A percentile compares a stretch with the other conserved stretches of the same genome.
These are phyloP conservation scores for Sebastes taczanowskii DNA, from an alignment of 2,797 vertebrate species.

Conservation along the genomic window DNA sequence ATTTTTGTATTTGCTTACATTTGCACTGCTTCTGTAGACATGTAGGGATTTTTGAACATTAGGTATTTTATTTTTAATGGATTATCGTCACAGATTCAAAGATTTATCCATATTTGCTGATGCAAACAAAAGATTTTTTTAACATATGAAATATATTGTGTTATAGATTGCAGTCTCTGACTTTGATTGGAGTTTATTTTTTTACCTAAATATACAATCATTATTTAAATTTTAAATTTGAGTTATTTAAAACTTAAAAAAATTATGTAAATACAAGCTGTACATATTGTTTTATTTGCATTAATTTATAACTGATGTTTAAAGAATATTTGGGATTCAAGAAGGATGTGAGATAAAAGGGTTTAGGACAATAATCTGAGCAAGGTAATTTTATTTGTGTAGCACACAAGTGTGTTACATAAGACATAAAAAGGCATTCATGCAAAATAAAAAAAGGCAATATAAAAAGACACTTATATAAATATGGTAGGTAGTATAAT, in stretches of 20 bases:
- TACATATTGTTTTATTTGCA: not conserved
- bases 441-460: not conserved
- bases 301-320: not conserved
- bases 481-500: not conserved
- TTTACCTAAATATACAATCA: not conserved
- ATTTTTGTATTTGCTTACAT: slow-evolving; percentile 26
- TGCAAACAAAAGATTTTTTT: not conserved
- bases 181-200: no score
- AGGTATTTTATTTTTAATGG: slow-evolving; percentile 1
- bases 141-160: not conserved
- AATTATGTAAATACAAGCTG: not conserved
- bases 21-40: not conserved
- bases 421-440: not conserved
- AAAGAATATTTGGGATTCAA: not conserved
- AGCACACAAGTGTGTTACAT: not conserved
- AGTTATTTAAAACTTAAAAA: not conserved
- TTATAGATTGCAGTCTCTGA: not conserved
- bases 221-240: not conserved
- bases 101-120: not conserved
- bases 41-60: not conserved
- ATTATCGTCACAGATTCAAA: not conserved
- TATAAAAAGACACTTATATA: not conserved
- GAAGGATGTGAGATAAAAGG: not conserved
- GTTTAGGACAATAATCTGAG: not conserved
- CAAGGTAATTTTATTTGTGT: not conserved